These are phyloP conservation scores for Meloidogyne hapla DNA, from an alignment of 1,140 invertebrate genomes.

Conservation along the genomic window DNA sequence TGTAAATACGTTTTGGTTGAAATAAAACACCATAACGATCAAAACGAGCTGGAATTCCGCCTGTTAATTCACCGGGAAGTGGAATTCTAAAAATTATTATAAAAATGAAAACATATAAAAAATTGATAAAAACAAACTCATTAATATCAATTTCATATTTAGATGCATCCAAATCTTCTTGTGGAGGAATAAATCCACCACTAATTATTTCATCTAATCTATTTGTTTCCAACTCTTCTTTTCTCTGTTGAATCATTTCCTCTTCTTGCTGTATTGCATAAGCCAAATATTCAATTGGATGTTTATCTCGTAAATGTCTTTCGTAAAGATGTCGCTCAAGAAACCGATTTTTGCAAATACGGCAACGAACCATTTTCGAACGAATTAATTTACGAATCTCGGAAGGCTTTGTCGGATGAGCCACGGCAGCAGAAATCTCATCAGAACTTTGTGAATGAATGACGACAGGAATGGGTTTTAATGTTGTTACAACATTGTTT, in stretches of 20 bases:
- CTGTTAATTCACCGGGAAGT: conserved; percentile 54
- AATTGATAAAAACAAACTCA: conserved; percentile 39
- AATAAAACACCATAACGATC: conserved; percentile 51
- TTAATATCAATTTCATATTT: conserved; percentile 47
- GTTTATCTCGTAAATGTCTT: conserved; percentile 59
- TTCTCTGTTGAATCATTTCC: conserved; percentile 57
- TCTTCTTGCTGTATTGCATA: conserved; percentile 62
- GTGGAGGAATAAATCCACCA: conserved; percentile 63
- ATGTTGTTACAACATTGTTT: conserved; percentile 16
- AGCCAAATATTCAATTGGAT: conserved; percentile 57
- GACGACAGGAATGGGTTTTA: conserved; percentile 37
- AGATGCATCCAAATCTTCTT: conserved; percentile 53
- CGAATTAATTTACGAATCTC: conserved; percentile 56
- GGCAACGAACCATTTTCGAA: conserved; percentile 59
- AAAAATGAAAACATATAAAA: neutral
- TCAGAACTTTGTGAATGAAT: conserved; percentile 41
- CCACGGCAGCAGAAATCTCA: conserved; percentile 44
- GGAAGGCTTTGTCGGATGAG: conserved; percentile 54
- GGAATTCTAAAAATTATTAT: conserved; percentile 48
- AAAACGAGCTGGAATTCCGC: conserved; percentile 52
- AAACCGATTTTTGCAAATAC: conserved; percentile 61
- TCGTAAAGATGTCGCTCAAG: conserved; percentile 60
- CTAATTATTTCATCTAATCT: conserved; percentile 56
- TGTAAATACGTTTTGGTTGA: conserved; percentile 57
- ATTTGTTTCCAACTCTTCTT: conserved; percentile 60